These are phyloP conservation scores for Sebastes minor DNA, from an alignment of 2,797 vertebrate species.

Conservation along the genomic window DNA sequence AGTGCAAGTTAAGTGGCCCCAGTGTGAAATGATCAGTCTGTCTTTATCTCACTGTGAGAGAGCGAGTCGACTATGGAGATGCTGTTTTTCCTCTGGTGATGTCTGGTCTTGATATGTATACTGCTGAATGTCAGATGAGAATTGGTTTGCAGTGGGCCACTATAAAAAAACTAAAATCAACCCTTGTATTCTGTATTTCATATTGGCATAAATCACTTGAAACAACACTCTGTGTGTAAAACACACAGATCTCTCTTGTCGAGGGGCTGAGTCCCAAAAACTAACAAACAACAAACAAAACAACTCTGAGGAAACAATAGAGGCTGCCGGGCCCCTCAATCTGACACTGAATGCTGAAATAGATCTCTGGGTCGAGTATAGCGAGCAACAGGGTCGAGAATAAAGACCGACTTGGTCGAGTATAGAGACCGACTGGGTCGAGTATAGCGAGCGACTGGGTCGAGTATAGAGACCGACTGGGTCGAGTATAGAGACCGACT, in stretches of 20 bases:
- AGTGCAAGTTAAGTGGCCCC: background rate
- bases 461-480: no score
- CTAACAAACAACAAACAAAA: no score
- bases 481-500: no score
- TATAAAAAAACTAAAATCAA: background rate
- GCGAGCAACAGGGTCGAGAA: no score
- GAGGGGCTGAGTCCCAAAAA: background rate
- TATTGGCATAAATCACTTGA: background rate
- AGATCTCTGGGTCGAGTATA: no score
- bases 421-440: no score
- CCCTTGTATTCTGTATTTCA: background rate
- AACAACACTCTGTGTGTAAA: background rate
- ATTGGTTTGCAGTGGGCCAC: background rate
- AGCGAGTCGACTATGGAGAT: background rate
- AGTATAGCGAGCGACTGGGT: no score
- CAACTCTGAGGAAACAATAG: no score
- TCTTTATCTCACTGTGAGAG: background rate
- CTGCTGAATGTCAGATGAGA: background rate
- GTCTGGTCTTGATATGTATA: background rate
- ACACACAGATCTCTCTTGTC: background rate
- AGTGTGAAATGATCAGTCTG: background rate
- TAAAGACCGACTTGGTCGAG: no score
- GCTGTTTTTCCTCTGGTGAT: background rate
- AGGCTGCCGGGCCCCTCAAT: no score
- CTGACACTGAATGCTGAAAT: no score